Percentiles rank a stretch among this genome's conserved stretches.
phyloP scores from a whole-genome alignment of 2,113 vertebrate genomes.

The Platycercus adscitus region DNA sequence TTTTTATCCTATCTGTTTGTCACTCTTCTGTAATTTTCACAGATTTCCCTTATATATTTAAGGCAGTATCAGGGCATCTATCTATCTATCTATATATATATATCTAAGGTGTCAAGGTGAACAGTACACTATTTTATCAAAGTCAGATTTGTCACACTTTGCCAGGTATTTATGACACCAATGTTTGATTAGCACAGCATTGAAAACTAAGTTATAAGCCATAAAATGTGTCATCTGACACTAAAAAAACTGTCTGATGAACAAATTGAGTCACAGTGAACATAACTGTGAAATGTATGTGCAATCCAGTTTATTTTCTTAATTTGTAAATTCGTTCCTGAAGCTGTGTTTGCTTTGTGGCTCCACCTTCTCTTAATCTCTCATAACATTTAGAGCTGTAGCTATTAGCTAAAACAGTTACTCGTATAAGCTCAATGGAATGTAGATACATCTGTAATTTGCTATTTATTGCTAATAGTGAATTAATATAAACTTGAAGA shows the following conservation, averaged over 20 bases:
- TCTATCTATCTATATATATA: no score
- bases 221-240: not conserved
- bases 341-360: not conserved
- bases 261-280: not conserved
- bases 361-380: not conserved
- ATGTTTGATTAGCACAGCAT: not conserved
- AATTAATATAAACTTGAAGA: not conserved
- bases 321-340: not conserved
- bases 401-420: not conserved
- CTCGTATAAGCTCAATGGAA: not conserved
- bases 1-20: not conserved
- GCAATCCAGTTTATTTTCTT: not conserved
- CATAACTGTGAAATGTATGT: not conserved
- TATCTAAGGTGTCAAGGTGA: not conserved
- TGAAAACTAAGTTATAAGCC: not conserved
- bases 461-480: not conserved
- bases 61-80: not conserved
- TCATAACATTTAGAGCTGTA: not conserved
- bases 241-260: not conserved
- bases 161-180: not conserved
- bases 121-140: not conserved
- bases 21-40: not conserved
- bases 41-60: not conserved
- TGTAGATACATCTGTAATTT: not conserved
- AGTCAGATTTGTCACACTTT: not conserved